A percentile compares a stretch with the other conserved stretches of the same genome.
Conservation (phyloP, 2,113 vertebrate genomes). For the Rhizomys pruinosus region DNA sequence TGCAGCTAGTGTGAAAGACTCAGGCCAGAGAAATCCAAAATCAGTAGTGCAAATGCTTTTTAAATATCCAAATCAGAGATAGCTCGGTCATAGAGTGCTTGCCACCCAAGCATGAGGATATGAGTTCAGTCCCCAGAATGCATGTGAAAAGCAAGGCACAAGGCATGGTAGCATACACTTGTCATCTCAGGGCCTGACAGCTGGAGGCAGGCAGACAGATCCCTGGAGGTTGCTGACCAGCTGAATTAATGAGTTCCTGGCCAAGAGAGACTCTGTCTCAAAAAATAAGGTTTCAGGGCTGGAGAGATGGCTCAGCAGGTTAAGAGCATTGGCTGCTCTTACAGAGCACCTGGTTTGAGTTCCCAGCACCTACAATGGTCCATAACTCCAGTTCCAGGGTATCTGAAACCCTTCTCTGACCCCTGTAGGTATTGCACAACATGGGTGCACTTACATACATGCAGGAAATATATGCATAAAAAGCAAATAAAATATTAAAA, state of each 20-base stretch:
- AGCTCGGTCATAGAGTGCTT: background rate
- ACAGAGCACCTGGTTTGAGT: no score
- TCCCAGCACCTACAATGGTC: no score
- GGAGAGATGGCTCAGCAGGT: no score
- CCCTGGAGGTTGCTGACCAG: background rate
- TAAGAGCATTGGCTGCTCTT: no score
- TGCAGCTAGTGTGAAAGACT: background rate
- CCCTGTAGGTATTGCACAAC: no score
- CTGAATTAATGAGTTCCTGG: background rate
- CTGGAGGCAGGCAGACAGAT: background rate
- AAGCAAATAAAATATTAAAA: no score
- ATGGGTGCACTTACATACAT: no score
- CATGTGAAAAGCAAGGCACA: background rate
- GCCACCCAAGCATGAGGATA: background rate
- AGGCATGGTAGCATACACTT: background rate
- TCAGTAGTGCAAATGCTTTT: constrained; percentile 32
- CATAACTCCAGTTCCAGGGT: no score
- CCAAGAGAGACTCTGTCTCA: background rate
- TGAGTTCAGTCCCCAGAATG: background rate
- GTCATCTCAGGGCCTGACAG: background rate
- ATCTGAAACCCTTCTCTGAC: no score
- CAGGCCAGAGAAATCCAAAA: background rate
- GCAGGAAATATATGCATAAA: no score
- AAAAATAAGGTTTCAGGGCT: no score
- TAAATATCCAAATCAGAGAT: background rate